Base-by-base conservation (phyloP, 2,888 invertebrate genomes). In the Corythucha ciliata region DNA sequence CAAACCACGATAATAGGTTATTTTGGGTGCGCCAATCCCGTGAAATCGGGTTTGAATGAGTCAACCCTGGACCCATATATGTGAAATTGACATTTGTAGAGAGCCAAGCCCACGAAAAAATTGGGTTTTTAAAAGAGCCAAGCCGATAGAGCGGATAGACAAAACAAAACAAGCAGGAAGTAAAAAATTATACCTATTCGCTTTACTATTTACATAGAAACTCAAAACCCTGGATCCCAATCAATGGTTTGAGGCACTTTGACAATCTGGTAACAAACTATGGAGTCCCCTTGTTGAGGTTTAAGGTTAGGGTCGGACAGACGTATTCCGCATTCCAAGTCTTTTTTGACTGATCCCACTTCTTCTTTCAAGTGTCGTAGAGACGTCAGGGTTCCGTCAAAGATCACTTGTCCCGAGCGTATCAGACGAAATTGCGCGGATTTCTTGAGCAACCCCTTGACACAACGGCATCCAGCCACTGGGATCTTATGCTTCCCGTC, bases 201-300 rank as follows among this genome's bases (percentile, higher is more conserved):
- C n/a, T n/a, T n/a, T n/a, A n/a, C n/a, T n/a, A n/a, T n/a, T n/a
- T n/a, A n/a, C n/a, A n/a, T n/a, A n/a, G n/a, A n/a, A n/a, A n/a
- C n/a, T n/a, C n/a, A 88, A 68, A 88, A 88, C 53, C 88, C 89
- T 14, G 89, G 88, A 71, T 90, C 78, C 96, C 94, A 96, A 34
- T 78, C 73, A 2, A 84, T 80, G 54, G 69, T 70, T 64, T 81
- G 81, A 10, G 72, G 62, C 48, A 80, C 75, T 64, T 79, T 72
- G 42, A 76, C 76, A 59, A 76, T 69, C 62, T 76, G 74, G 67
- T 83, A 91, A 68, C 92, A 93, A 22, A 84, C 66, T 4, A 96
- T 68, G 0, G 68, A 70, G 67, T 97, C 96, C 0, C 88, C 90
- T 0, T 79, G 72, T 67, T 80, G 67, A 52, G 88, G 81, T 22